Evolutionary conservation across 2,113 vertebrate genomes (phyloP).

Genomic region (Tupaia tana): DNA sequence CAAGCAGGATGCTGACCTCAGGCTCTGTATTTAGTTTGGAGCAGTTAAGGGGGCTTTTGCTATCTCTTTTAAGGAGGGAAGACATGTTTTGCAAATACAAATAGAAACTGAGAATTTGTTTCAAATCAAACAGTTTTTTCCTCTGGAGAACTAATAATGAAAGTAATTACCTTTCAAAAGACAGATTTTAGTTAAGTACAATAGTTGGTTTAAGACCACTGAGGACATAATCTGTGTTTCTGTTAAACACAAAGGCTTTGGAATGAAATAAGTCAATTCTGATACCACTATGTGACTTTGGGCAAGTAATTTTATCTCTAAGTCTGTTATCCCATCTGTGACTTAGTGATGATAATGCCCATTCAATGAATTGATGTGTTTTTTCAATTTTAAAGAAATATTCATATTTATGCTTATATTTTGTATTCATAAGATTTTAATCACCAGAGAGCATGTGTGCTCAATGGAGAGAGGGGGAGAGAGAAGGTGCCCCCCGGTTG

Average conservation of each 20-base stretch:
- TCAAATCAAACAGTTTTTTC: background rate
- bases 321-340: slow-evolving; percentile 4
- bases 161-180: background rate
- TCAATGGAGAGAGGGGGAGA: too few species aligned
- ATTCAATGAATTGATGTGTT: background rate
- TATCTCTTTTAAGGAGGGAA: background rate
- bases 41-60: background rate
- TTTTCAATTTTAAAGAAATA: slow-evolving; percentile 16
- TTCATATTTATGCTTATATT: background rate
- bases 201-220: background rate
- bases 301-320: background rate
- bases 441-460: too few species aligned
- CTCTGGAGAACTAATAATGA: background rate
- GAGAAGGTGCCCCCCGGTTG: too few species aligned
- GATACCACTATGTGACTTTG: background rate
- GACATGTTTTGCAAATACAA: slow-evolving; percentile 1
- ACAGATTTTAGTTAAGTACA: background rate
- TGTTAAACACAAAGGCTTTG: background rate
- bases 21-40: background rate
- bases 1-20: background rate
- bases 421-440: background rate
- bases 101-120: background rate
- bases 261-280: background rate
- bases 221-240: background rate
- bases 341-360: background rate